phyloP scores from a whole-genome alignment of 2,113 vertebrate species.

The Centropristis striata region DNA sequence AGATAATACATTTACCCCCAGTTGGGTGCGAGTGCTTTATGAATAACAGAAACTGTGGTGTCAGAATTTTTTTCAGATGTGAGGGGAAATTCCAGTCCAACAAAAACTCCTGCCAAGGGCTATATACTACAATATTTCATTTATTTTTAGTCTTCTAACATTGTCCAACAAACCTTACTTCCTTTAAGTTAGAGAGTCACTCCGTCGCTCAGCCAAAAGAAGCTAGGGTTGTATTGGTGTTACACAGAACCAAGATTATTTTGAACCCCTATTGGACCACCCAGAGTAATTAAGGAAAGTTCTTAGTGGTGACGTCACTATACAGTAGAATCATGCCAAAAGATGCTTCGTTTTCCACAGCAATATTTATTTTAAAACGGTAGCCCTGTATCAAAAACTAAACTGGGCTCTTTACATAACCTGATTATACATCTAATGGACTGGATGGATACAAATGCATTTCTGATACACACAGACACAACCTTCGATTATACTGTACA shows the following conservation, averaged over 20 bases:
- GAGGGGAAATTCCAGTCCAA: not conserved
- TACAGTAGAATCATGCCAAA: conserved; percentile 28
- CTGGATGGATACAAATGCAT: conserved; percentile 13
- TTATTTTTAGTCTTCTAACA: conserved; percentile 1
- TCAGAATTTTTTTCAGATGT: not conserved
- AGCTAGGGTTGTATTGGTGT: conserved; percentile 16
- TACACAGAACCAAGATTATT: conserved; percentile 51
- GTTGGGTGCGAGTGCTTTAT: not conserved
- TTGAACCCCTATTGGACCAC: conserved; percentile 32
- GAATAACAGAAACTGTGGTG: conserved; percentile 1
- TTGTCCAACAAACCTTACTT: not conserved
- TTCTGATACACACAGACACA: conserved; percentile 12
- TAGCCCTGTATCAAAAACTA: conserved; percentile 27
- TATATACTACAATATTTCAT: not conserved
- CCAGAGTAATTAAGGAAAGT: conserved; percentile 67
- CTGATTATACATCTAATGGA: conserved; percentile 38
- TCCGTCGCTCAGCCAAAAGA: not conserved
- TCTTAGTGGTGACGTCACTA: conserved; percentile 39
- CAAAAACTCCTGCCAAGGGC: not conserved
- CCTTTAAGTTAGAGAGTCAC: conserved; percentile 1
- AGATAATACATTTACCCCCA: not conserved
- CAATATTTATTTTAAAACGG: conserved; percentile 36
- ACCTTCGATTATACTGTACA: not conserved
- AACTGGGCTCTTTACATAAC: conserved; percentile 54
- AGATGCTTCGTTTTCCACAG: conserved; percentile 24